These are phyloP conservation scores for Callochromis pleurospilus DNA, from an alignment of 2,113 vertebrate genomes.

Conservation along the genomic window DNA sequence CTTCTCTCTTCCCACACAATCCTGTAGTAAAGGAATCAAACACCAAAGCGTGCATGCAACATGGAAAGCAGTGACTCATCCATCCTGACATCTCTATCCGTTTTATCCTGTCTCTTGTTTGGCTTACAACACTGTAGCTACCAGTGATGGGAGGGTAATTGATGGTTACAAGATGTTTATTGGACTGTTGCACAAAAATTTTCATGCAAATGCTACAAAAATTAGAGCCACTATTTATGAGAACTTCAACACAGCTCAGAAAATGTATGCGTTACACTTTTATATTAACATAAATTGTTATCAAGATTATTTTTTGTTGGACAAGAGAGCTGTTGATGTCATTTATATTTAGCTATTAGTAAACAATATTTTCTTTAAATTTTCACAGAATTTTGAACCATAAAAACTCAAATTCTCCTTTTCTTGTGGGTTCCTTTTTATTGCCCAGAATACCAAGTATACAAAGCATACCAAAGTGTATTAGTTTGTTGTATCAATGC, in stretches of 20 bases:
- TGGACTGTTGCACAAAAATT: not conserved
- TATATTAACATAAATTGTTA: not conserved
- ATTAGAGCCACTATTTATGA: not conserved
- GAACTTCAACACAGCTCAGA: not conserved
- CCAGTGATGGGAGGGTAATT: not conserved
- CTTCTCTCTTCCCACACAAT: slow-evolving; percentile 47
- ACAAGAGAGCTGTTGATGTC: not conserved
- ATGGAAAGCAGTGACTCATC: slow-evolving; percentile 38
- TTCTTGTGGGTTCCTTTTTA: not conserved
- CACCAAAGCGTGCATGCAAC: slow-evolving; percentile 30
- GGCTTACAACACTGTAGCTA: not conserved
- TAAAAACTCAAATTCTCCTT: not conserved
- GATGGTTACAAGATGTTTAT: not conserved
- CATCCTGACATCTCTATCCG: slow-evolving; percentile 18
- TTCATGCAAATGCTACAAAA: not conserved
- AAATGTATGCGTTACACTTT: not conserved
- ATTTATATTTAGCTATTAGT: not conserved
- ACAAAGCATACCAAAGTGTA: not conserved
- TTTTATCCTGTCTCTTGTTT: not conserved
- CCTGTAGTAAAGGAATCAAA: slow-evolving; percentile 25
- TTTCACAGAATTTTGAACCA: not conserved
- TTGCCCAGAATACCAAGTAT: not conserved
- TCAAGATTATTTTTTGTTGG: not conserved
- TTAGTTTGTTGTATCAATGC: not conserved
- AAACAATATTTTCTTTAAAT: not conserved